A percentile compares a stretch with the other conserved stretches of the same genome.
phyloP scores from a whole-genome alignment of 2,888 invertebrate species.

The Heliconius cydno region DNA sequence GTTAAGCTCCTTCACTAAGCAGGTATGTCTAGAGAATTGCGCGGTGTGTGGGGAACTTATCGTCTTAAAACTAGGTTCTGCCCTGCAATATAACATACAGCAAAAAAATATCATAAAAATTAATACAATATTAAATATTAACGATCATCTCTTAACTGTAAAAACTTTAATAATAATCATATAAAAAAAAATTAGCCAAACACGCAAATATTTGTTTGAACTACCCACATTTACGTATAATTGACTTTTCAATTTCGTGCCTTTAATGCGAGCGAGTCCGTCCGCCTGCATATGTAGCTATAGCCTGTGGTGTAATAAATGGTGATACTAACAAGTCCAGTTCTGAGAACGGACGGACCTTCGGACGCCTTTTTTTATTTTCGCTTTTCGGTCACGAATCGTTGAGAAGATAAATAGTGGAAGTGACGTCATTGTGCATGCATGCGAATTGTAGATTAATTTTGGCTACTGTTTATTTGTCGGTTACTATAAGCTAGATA shows the following conservation, averaged over 20 bases:
- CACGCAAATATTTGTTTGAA: slow-evolving; percentile 11
- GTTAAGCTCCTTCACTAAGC: not conserved
- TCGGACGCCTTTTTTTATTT: slow-evolving; percentile 51
- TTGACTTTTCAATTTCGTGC: slow-evolving; percentile 46
- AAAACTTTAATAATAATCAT: slow-evolving; percentile 6
- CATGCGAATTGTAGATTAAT: slow-evolving; percentile 44
- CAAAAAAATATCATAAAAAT: not conserved
- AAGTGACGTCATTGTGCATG: slow-evolving; percentile 65
- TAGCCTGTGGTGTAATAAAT: slow-evolving; percentile 76
- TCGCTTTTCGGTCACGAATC: slow-evolving; percentile 69
- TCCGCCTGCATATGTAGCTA: slow-evolving; percentile 3
- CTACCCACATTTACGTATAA: slow-evolving; percentile 41
- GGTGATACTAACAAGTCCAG: slow-evolving; percentile 73
- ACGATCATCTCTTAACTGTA: slow-evolving; percentile 2
- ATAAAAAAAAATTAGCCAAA: slow-evolving; percentile 2
- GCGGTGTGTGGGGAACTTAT: not conserved
- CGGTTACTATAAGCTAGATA: not conserved
- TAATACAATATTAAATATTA: not conserved
- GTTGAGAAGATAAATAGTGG: slow-evolving; percentile 73
- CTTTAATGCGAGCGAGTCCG: slow-evolving; percentile 36
- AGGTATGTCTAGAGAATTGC: not conserved
- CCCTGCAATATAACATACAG: not conserved
- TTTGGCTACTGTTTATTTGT: slow-evolving; percentile 17
- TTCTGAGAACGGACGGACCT: slow-evolving; percentile 72
- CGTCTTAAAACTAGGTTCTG: not conserved